phyloP scores from a whole-genome alignment of 2,888 invertebrate species.

The Cerastoderma edule region DNA sequence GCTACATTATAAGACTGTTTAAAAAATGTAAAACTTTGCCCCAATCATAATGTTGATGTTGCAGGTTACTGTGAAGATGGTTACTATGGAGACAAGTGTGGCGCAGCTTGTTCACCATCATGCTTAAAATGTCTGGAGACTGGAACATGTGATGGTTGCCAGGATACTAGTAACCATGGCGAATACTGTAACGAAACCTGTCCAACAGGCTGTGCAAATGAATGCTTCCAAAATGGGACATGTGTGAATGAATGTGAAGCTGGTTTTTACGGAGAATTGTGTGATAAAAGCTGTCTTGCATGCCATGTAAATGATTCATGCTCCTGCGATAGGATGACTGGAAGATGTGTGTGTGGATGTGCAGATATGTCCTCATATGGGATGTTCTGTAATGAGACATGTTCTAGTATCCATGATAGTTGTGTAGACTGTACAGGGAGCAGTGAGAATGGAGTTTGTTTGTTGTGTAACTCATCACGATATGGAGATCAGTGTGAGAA shows the following conservation, averaged over 20 bases:
- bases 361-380: slow-evolving; percentile 36
- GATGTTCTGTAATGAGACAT: slow-evolving; percentile 36
- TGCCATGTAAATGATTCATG: slow-evolving; percentile 35
- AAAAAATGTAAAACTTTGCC: too few relatives aligned
- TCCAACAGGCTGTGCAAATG: not conserved
- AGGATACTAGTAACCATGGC: slow-evolving; percentile 25
- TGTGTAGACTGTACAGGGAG: slow-evolving; percentile 39
- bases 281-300: slow-evolving; percentile 27
- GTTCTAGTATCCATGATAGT: slow-evolving; percentile 22
- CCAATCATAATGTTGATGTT: too few relatives aligned
- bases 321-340: slow-evolving; percentile 38
- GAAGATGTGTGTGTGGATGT: slow-evolving; percentile 42
- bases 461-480: slow-evolving; percentile 30
- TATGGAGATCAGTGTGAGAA: slow-evolving; percentile 37
- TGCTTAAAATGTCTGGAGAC: slow-evolving; percentile 19
- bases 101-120: slow-evolving; percentile 10
- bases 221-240: slow-evolving; percentile 27
- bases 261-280: slow-evolving; percentile 33
- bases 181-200: slow-evolving; percentile 33
- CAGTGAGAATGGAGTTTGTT: slow-evolving; percentile 17
- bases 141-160: slow-evolving; percentile 23
- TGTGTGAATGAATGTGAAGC: slow-evolving; percentile 24
- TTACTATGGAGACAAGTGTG: slow-evolving; percentile 32
- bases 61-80: slow-evolving; percentile 28
- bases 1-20: too few relatives aligned